Evolutionary conservation across 2,797 vertebrate species (phyloP), one percentile per base, ranked within the genome.

Genomic region (Dicrostonyx torquatus): DNA sequence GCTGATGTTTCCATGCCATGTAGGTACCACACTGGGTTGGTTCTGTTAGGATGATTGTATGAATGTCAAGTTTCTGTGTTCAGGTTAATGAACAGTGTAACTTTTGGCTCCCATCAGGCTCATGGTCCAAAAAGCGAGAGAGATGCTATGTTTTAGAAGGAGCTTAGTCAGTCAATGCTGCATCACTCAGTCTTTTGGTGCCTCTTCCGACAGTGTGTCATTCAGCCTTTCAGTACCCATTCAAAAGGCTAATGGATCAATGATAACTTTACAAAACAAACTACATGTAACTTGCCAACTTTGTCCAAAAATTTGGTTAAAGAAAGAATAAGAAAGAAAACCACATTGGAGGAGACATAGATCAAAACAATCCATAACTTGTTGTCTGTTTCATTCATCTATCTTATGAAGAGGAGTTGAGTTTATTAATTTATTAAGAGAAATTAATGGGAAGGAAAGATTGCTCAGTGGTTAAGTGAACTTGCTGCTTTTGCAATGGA

Each of bases 271-370:
- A 64, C n/a, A n/a, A 31, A 34, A 34, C 31, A 66, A 66, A 14
- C 24, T 68, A 29, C 83, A 20, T 22, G 2, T 80, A 26, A 15
- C 34, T 78, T 93, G 60, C 20, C 48, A 79, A 37, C 18, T 5
- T 89, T 58, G 70, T 50, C 68, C 91, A 18, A 75, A 34, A 75
- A 83, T 92, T 92, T 89, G 18, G 11, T 86, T 93, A 73, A 90
- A 89, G 37, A 76, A 58, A 90, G 45, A 80, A 62, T 75, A 18
- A 79, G 18, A 80, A 60, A 29, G 87, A 86, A 83, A 50, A 85
- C 87, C 17, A 45, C 13, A 20, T 34, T 53, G 15, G 85, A 88
- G 89, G 85, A 93, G 40, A 34, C 11, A 48, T 20, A 13, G 22
- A 80, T 17, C 34, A 84, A 89, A 94, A 20, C 15, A 72, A 84